Evolutionary conservation across 2,888 invertebrate species (phyloP), one percentile per base, ranked within the genome.

Genomic region (Homarus gammarus): DNA sequence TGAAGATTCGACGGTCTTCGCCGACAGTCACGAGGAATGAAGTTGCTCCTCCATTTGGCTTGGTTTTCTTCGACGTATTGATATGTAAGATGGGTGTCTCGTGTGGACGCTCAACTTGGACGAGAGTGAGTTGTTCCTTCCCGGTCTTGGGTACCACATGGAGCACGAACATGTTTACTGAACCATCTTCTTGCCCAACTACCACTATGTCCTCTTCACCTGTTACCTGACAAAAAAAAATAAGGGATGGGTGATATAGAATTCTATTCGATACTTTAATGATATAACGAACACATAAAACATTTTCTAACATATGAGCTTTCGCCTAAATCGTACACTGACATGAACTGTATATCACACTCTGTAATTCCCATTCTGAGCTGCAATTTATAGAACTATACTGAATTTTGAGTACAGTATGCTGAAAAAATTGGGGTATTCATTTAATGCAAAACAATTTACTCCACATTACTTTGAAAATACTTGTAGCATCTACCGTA

Each of bases 61-160:
- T 49, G n/a, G 72, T 27, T 73, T 88, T 82, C 38, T 40, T 64
- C 31, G 85, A 33, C 22, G 82, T 49, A 40, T 49, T 64, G 79
- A 90, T 84, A 64, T 72, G 72, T 12, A 73, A 44, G 49, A 90
- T 38, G 12, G 49, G 61, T 6, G 73, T 51, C 64, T 90, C 90
- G 38, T 90, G 90, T 22, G 90, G 87, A 0, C 87, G 77, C 51
- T 90, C 90, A 27, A 87, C 87, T 40, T 90, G 90, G 2, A 90
- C 61, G 18, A 90, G 84, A 1, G 90, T 87, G n/a, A 90, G 81
- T 10, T 73, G 73, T 27, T 64, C 56, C 51, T 61, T 49, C 18
- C 33, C 40, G 22, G 56, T 70, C 51, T 87, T 90, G 27, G 78
- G 72, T 0, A 79, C 64, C 6, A 72, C 40, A 68, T 84, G 84